Conservation (phyloP, 64 coral and sea anemone species). For the Cladopsammia gracilis region DNA sequence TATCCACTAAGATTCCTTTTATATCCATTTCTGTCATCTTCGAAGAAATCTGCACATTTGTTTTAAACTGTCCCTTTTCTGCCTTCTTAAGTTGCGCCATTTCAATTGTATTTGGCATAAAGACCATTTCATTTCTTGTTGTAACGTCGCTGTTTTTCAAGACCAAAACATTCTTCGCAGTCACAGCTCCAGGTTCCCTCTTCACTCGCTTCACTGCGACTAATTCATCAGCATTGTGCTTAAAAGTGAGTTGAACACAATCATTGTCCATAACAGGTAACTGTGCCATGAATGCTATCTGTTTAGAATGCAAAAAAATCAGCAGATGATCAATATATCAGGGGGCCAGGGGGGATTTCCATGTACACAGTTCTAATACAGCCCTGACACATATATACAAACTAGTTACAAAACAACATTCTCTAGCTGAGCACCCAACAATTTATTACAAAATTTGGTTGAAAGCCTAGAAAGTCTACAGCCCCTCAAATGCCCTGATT, state of each 20-base stretch:
- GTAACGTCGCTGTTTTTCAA: background rate
- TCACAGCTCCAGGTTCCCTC: background rate
- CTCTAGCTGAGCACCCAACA: too few relatives aligned
- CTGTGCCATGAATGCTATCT: background rate
- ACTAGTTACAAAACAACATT: too few relatives aligned
- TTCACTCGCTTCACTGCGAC: background rate
- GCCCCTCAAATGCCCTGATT: too few relatives aligned
- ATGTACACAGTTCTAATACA: too few relatives aligned
- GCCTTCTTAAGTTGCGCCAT: slow-evolving; percentile 35
- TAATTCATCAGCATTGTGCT: background rate
- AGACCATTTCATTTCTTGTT: background rate
- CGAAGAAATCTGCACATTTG: slow-evolving; percentile 6
- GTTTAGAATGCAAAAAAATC: background rate
- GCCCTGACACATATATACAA: too few relatives aligned
- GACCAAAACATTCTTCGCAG: slow-evolving; percentile 24
- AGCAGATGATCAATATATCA: background rate
- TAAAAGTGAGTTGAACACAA: background rate
- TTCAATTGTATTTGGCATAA: slow-evolving; percentile 56
- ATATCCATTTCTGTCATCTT: slow-evolving; percentile 5
- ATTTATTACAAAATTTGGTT: too few relatives aligned
- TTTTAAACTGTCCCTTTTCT: slow-evolving; percentile 32
- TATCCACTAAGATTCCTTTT: background rate
- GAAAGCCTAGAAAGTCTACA: too few relatives aligned
- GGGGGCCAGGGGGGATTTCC: too few relatives aligned
- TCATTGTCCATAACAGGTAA: background rate